Evolutionary conservation across 2,113 vertebrate genomes (phyloP).

Genomic region (Ailuropoda melanoleuca): DNA sequence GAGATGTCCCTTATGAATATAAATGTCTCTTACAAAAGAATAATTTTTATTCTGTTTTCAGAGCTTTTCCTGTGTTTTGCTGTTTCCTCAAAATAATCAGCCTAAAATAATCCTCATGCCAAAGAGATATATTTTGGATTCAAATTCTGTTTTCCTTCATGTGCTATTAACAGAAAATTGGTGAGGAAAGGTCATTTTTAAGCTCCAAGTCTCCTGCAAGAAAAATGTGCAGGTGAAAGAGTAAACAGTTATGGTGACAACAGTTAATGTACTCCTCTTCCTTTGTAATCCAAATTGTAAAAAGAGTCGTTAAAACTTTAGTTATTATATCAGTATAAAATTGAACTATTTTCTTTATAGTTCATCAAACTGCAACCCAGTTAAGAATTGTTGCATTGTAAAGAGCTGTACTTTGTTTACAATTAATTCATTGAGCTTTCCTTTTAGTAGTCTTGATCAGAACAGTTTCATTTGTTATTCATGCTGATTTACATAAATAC

Average conservation of each 20-base stretch:
- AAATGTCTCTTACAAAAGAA: background rate
- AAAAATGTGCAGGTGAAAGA: background rate
- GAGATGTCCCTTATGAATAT: background rate
- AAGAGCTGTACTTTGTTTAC: conserved; percentile 36
- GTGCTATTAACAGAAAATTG: background rate
- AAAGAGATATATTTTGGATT: background rate
- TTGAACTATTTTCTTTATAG: conserved; percentile 56
- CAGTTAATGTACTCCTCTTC: background rate
- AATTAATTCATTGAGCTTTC: conserved; percentile 49
- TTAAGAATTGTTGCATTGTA: background rate
- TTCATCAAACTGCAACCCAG: background rate
- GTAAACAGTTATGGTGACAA: background rate
- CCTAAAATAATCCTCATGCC: background rate
- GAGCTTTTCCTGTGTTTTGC: background rate
- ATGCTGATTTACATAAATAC: conserved; percentile 53
- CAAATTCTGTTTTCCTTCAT: background rate
- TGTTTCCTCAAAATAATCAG: background rate
- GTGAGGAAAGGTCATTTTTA: background rate
- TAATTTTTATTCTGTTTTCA: background rate
- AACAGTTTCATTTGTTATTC: conserved; percentile 61
- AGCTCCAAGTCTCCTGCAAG: background rate
- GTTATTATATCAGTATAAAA: background rate
- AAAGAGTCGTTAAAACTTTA: conserved; percentile 26
- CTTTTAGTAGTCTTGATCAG: conserved; percentile 21
- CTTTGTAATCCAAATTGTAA: conserved; percentile 20